These are phyloP conservation scores for zebrafish (Danio rerio) DNA, from an alignment of 2,113 vertebrate species.

Conservation along the genomic window DNA sequence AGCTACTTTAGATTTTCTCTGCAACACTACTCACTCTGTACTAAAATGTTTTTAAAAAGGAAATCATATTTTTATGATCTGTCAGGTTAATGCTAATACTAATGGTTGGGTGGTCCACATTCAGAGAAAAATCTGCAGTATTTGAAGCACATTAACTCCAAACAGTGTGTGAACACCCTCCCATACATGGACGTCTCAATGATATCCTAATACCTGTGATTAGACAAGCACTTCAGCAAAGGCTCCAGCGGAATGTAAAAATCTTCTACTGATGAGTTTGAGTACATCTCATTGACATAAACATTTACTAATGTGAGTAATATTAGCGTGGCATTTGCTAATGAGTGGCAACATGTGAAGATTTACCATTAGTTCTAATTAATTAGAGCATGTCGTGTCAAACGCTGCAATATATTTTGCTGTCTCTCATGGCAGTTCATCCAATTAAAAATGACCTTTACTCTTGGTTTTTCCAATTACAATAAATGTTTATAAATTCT, in stretches of 20 bases:
- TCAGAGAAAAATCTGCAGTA: background rate
- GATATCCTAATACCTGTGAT: conserved; percentile 2
- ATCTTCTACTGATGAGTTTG: background rate
- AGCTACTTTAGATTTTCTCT: background rate
- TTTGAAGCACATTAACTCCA: background rate
- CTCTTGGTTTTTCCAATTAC: background rate
- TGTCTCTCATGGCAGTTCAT: conserved; percentile 4
- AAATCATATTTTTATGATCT: background rate
- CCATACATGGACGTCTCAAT: background rate
- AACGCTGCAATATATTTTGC: conserved; percentile 17
- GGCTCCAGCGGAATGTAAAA: background rate
- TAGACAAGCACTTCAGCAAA: background rate
- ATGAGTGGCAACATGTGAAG: conserved; percentile 23
- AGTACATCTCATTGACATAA: background rate
- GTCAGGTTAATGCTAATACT: background rate
- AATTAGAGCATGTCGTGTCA: conserved; percentile 25
- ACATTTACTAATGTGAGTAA: background rate
- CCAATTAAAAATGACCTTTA: conserved; percentile 38
- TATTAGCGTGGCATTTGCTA: conserved; percentile 22
- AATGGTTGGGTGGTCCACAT: background rate
- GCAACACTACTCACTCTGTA: background rate
- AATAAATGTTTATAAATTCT: background rate
- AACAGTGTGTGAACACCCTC: background rate
- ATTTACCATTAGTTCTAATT: conserved; percentile 32
- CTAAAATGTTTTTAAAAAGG: background rate